Conservation (phyloP, 2,888 invertebrate species). For the Cheilosia urbana region DNA sequence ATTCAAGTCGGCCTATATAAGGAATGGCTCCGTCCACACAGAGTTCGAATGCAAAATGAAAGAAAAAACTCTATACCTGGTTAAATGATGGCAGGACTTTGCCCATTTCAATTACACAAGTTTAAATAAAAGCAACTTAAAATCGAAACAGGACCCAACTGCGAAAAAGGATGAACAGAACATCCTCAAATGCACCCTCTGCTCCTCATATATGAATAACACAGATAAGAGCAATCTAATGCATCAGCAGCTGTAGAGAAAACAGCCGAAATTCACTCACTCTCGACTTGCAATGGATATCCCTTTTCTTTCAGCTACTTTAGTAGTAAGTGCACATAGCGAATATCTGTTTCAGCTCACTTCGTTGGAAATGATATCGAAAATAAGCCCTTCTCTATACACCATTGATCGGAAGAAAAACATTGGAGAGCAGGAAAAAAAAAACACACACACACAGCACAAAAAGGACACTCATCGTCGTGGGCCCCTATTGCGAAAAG, state of each 20-base stretch:
- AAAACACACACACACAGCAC: slow-evolving; percentile 28
- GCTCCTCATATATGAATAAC: slow-evolving; percentile 51
- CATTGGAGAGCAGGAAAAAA: slow-evolving; percentile 14
- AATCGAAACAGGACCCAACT: neutral
- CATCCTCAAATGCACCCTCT: slow-evolving; percentile 26
- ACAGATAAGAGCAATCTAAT: slow-evolving; percentile 71
- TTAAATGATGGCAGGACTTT: slow-evolving; percentile 59
- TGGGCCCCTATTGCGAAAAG: slow-evolving; percentile 4
- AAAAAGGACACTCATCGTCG: slow-evolving; percentile 3
- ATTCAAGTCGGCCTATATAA: slow-evolving; percentile 55
- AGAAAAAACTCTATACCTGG: slow-evolving; percentile 51
- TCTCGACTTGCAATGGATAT: slow-evolving; percentile 40
- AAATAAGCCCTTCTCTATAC: slow-evolving; percentile 65
- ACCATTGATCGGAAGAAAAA: slow-evolving; percentile 63
- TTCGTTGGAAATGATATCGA: slow-evolving; percentile 67
- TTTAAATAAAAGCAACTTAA: slow-evolving; percentile 10
- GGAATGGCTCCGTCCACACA: slow-evolving; percentile 42
- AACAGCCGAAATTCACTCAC: slow-evolving; percentile 60
- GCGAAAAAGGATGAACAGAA: slow-evolving; percentile 28
- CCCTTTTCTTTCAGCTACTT: slow-evolving; percentile 41
- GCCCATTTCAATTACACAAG: slow-evolving; percentile 70
- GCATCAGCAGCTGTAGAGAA: slow-evolving; percentile 72
- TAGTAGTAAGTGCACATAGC: slow-evolving; percentile 70
- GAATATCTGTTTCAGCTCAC: slow-evolving; percentile 68
- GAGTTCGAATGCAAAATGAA: slow-evolving; percentile 19